A percentile compares a stretch with the other conserved stretches of the same genome.
phyloP scores from a whole-genome alignment of 2,797 vertebrate genomes.

The Sibirionetta formosa region DNA sequence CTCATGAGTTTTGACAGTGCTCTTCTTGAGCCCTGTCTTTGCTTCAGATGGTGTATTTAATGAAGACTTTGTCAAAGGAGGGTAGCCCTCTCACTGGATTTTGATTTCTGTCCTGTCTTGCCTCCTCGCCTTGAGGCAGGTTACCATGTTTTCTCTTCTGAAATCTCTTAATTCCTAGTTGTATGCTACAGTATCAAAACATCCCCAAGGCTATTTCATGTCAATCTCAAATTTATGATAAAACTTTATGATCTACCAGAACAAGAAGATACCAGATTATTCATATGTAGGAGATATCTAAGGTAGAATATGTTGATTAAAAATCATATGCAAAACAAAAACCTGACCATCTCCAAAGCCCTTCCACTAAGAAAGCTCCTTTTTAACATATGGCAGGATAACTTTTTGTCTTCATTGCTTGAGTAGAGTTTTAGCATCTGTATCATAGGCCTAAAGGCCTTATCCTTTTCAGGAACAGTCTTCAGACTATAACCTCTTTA shows the following conservation, averaged over 20 bases:
- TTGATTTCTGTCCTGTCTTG: neutral
- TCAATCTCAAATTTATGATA: neutral
- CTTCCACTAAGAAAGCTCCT: neutral
- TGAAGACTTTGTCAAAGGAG: neutral
- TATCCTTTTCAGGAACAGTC: slow-evolving; percentile 47
- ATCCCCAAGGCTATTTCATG: neutral
- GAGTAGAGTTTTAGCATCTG: neutral
- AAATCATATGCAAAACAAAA: neutral
- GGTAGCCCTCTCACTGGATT: neutral
- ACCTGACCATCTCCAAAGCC: neutral
- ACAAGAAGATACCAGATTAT: neutral
- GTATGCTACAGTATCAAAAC: neutral
- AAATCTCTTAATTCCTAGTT: neutral
- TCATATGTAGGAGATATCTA: neutral
- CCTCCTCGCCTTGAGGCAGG: neutral
- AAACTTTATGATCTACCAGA: neutral
- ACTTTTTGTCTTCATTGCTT: neutral
- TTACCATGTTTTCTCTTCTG: neutral
- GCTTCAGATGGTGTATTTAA: neutral
- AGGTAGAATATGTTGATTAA: neutral
- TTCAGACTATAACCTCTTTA: neutral
- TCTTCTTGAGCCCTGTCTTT: neutral
- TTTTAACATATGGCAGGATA: neutral
- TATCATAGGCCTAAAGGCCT: neutral
- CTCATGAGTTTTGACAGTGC: neutral